These are phyloP conservation scores for Tragulus kanchil DNA, from an alignment of 2,113 vertebrate species.

Conservation along the genomic window DNA sequence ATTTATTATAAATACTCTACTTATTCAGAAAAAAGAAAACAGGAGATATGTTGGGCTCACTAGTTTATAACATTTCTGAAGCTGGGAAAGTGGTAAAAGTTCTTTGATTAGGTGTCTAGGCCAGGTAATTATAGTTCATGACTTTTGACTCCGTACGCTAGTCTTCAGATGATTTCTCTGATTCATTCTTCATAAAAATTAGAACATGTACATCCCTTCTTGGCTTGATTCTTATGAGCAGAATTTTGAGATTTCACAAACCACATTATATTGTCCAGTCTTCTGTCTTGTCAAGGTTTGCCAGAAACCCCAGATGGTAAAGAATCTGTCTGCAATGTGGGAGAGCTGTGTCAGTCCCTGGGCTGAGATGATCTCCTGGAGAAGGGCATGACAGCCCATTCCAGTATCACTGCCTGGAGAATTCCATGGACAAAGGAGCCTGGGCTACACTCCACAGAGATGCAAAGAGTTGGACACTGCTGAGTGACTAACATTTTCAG, in stretches of 20 bases:
- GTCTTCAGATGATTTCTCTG: neutral
- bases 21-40: neutral
- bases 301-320: too few relatives aligned
- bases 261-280: neutral
- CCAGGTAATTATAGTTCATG: neutral
- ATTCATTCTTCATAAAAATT: neutral
- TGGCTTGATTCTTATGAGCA: neutral
- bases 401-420: too few relatives aligned
- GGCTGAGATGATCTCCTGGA: too few relatives aligned
- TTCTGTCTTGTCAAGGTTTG: too few relatives aligned
- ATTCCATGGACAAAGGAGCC: too few relatives aligned
- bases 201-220: neutral
- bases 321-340: too few relatives aligned
- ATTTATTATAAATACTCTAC: rapidly evolving
- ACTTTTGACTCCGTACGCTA: neutral
- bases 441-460: too few relatives aligned
- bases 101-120: neutral
- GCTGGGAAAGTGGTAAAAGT: neutral
- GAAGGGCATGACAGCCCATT: too few relatives aligned
- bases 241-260: neutral
- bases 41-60: rapidly evolving
- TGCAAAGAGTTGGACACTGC: too few relatives aligned
- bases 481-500: too few relatives aligned
- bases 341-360: too few relatives aligned
- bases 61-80: neutral